Evolutionary conservation across 2,888 invertebrate species (phyloP), one percentile per base, ranked within the genome.

Genomic region (Cerastoderma edule): DNA sequence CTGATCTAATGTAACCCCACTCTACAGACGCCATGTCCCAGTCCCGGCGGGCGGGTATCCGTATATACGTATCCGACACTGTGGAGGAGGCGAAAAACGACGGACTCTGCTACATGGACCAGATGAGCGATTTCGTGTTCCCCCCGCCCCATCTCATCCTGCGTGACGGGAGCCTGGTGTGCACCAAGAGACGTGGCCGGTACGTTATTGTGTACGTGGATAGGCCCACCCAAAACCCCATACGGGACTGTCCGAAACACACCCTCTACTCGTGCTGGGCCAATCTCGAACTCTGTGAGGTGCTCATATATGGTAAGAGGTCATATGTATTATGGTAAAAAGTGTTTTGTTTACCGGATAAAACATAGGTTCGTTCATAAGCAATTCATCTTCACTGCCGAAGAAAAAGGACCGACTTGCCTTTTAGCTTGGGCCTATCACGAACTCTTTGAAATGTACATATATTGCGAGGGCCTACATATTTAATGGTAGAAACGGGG

Each of bases 231-330:
- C 82, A 79, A 65, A 77, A 68, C 2, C 79, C 82, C 10, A 82
- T 77, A 6, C 50, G 79, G 19, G 79, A 82, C 60, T 84, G 84
- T 54, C 84, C 84, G 0, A 69, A 70, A 8, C 77, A 76, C 8
- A 82, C 78, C 0, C 46, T 77, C 28, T 86, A 84, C 57, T 86
- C 85, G 5, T 86, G 85, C 72, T 86, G 85, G 85, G 85, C 85
- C 10, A 84, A 86, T 48, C 72, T 86, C 1, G 85, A 86, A 60
- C 64, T 86, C 1, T 86, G 85, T 70, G 85, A 86, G 66, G 84
- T 86, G 2, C 72, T 83, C 64, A 74, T 84, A 0, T 84, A 72
- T 48, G 80, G 85, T 84, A 80, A 65, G 80, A 63, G 6, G n/a
- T 53, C 22, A 8, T 19, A 10, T 19, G 13, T 53, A 53, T 19